A percentile compares a stretch with the other conserved stretches of the same genome.
Conservation (phyloP, 2,888 invertebrate species). For the Cremastobaeus sp. region DNA sequence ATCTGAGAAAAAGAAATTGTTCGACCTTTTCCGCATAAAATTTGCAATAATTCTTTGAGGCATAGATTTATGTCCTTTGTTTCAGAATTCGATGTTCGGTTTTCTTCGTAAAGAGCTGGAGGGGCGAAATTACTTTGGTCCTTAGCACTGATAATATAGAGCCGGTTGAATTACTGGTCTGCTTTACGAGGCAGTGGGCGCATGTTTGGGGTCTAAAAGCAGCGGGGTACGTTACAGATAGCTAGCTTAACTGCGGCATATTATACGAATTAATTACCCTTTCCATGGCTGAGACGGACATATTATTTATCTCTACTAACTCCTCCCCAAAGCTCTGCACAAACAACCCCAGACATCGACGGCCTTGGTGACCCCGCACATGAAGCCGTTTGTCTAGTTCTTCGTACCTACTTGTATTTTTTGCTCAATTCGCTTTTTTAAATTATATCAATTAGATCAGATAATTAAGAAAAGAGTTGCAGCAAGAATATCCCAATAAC, state of each 20-base stretch:
- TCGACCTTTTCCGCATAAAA: conserved; percentile 36
- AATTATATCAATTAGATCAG: no score
- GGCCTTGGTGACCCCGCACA: conserved; percentile 65
- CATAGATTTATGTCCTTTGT: conserved; percentile 54
- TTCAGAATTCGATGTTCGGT: conserved; percentile 58
- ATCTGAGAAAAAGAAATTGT: conserved; percentile 37
- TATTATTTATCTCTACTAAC: conserved; percentile 75
- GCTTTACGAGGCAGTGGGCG: conserved; percentile 58
- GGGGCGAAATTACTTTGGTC: conserved; percentile 68
- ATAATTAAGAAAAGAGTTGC: no score
- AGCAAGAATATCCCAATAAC: background rate
- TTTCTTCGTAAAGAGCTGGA: conserved; percentile 50
- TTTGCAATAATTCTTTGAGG: conserved; percentile 51
- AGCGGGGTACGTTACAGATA: conserved; percentile 73
- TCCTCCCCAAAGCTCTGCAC: conserved; percentile 57
- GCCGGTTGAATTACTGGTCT: conserved; percentile 62
- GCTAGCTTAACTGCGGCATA: conserved; percentile 77
- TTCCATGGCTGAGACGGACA: conserved; percentile 72
- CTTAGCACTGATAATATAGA: conserved; percentile 70
- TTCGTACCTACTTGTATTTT: conserved; percentile 66
- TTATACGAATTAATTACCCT: conserved; percentile 78
- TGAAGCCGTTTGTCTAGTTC: conserved; percentile 71
- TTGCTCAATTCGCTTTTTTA: no score
- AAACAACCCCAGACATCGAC: conserved; percentile 56
- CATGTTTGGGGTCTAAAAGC: conserved; percentile 60